Conservation (phyloP, 2,888 invertebrate genomes). For the Julus scanicus region DNA sequence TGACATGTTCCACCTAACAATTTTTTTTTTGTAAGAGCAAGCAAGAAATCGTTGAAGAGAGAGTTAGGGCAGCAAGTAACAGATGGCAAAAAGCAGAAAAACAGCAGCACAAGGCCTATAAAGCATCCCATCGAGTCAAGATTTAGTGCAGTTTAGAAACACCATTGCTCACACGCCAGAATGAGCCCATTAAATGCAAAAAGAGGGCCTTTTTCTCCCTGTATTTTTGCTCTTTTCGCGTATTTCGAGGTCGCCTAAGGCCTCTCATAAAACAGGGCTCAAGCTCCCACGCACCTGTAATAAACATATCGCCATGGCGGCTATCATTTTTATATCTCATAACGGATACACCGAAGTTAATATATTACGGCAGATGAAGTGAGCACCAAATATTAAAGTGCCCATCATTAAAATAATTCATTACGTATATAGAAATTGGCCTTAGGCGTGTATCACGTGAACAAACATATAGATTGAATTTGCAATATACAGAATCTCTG, state of each 20-base stretch:
- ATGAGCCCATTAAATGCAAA: slow-evolving; percentile 21
- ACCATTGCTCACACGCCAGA: slow-evolving; percentile 35
- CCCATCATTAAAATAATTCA: slow-evolving; percentile 32
- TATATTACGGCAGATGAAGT: slow-evolving; percentile 35
- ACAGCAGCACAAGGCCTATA: slow-evolving; percentile 31
- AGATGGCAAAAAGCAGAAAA: slow-evolving; percentile 30
- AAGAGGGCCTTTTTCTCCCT: not conserved
- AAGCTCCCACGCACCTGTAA: slow-evolving; percentile 31
- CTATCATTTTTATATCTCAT: slow-evolving; percentile 43
- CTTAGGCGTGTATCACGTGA: not conserved
- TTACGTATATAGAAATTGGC: slow-evolving; percentile 13
- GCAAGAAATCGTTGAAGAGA: slow-evolving; percentile 32
- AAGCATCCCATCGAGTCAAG: slow-evolving; percentile 29
- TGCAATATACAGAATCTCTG: no score
- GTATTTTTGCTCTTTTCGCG: not conserved
- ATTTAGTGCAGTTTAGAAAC: slow-evolving; percentile 43
- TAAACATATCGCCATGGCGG: slow-evolving; percentile 20
- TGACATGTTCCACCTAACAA: slow-evolving; percentile 11
- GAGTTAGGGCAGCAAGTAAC: not conserved
- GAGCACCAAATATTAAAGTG: slow-evolving; percentile 4
- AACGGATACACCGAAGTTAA: slow-evolving; percentile 17
- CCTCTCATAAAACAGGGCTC: not conserved
- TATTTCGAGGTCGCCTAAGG: slow-evolving; percentile 17
- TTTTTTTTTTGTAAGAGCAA: slow-evolving; percentile 17
- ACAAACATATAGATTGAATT: slow-evolving; percentile 3